Conservation (phyloP, 2,113 vertebrate genomes). For the Nerophis ophidion region DNA sequence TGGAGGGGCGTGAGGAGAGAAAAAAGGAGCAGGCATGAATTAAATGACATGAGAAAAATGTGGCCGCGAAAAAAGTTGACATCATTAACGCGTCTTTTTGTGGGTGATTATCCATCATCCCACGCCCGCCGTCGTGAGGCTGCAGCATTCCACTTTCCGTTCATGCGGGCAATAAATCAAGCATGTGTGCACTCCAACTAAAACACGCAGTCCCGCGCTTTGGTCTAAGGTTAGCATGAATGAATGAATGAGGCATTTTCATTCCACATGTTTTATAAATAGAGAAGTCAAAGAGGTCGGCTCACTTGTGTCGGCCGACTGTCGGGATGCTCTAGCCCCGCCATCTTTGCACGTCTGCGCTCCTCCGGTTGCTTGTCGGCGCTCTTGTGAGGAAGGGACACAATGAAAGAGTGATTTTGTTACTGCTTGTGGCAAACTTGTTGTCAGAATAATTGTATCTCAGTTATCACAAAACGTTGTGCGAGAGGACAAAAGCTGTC, state of each 20-base stretch:
- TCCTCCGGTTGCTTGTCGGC: conserved; percentile 43
- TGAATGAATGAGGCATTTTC: conserved; percentile 39
- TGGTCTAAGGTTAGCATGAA: conserved; percentile 4
- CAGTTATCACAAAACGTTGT: too few relatives aligned
- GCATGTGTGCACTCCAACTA: conserved; percentile 35
- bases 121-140: conserved; percentile 17
- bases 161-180: conserved; percentile 45
- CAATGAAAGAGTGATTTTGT: neutral
- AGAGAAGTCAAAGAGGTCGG: conserved; percentile 9
- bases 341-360: conserved; percentile 38
- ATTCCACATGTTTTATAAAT: conserved; percentile 6
- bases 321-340: conserved; percentile 28
- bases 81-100: conserved; percentile 7
- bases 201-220: conserved; percentile 24
- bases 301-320: conserved; percentile 57
- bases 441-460: too few relatives aligned
- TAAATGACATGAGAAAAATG: conserved; percentile 3
- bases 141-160: conserved; percentile 29
- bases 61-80: conserved; percentile 5
- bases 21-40: conserved; percentile 3
- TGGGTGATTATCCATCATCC: conserved; percentile 7
- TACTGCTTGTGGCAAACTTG: too few relatives aligned
- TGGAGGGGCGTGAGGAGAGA: neutral
- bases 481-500: too few relatives aligned
- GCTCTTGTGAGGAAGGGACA: conserved; percentile 34